These are phyloP conservation scores for Nyctibius bracteatus DNA, from an alignment of 2,113 vertebrate species.

Conservation along the genomic window DNA sequence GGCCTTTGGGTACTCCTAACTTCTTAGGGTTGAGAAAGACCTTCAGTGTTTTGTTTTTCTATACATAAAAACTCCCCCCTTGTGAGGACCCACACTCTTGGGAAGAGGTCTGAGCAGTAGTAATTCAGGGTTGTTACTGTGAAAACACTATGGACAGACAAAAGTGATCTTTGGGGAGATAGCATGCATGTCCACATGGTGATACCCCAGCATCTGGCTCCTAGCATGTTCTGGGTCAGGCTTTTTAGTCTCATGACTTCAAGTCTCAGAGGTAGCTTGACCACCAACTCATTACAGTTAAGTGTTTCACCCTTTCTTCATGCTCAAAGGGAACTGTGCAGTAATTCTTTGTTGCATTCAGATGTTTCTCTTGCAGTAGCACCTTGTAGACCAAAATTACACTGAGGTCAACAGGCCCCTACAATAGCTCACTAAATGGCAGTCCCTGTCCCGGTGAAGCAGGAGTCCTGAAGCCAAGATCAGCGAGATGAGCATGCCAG, in stretches of 20 bases:
- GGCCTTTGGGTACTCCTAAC: background rate
- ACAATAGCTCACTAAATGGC: background rate
- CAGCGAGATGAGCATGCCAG: background rate
- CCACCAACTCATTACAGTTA: background rate
- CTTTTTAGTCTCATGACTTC: background rate
- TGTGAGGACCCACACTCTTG: background rate
- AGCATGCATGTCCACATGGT: fast-evolving
- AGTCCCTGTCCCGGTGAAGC: background rate
- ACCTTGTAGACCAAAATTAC: background rate
- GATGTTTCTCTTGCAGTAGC: background rate
- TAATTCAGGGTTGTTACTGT: background rate
- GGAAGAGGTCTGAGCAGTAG: background rate
- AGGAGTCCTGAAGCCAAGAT: background rate
- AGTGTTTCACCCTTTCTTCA: background rate
- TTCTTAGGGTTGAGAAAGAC: background rate
- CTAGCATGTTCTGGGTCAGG: background rate
- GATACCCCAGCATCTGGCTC: background rate
- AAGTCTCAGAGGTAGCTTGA: background rate
- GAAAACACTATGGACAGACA: background rate
- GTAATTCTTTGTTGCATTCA: background rate
- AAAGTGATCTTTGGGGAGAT: background rate
- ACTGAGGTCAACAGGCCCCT: background rate
- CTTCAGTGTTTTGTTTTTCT: background rate
- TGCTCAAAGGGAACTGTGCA: background rate
- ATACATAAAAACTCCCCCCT: background rate